Evolutionary conservation across 2,113 vertebrate genomes (phyloP), one percentile per base, ranked within the genome.

Genomic region (Upupa epops): DNA sequence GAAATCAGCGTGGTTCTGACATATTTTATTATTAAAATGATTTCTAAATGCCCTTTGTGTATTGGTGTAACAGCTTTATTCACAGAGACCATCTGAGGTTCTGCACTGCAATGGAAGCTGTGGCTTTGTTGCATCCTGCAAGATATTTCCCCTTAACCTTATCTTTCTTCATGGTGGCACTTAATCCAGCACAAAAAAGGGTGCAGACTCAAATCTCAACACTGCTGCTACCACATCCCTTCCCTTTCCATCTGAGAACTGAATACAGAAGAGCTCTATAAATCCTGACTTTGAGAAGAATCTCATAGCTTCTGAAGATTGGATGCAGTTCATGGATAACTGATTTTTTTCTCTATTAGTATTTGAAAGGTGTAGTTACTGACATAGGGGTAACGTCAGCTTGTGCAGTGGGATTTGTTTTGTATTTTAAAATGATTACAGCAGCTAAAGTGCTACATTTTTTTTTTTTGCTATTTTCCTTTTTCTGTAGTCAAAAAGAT

Each of bases 11-110:
- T 91, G 68, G 66, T 77, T 93, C 75, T 97, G 93, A 94, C 75
- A 88, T 96, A 96, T 94, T 97, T 97, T 94, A 93, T 95, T 96
- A 97, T 96, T 95, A 92, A 97, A 94, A 61, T 63, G 8, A 49
- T 94, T 94, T 97, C 93, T 56, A 97, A 97, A 94, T 96, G 85
- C 19, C 58, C 73, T 95, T 94, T 96, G 72, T 94, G 55, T 92
- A 81, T 96, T 97, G 95, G 26, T 93, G 63, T 88, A 94, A 91
- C 70, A 92, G 14, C 21, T 92, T 94, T 90, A n/a, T 94, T 94
- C 90, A 90, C 84, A 86, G 80, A 79, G 37, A 65, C 73, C 81
- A 54, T 89, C 89, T 72, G 79, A 96, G 68, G 40, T 89, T 45
- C 86, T 95, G 34, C 45, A 68, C 82, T 88, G 20, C 65, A 91